Percentiles rank a stretch among this genome's conserved stretches.
These are phyloP conservation scores for Cerceris ruficornis DNA, from an alignment of 2,888 invertebrate species.

Conservation along the genomic window DNA sequence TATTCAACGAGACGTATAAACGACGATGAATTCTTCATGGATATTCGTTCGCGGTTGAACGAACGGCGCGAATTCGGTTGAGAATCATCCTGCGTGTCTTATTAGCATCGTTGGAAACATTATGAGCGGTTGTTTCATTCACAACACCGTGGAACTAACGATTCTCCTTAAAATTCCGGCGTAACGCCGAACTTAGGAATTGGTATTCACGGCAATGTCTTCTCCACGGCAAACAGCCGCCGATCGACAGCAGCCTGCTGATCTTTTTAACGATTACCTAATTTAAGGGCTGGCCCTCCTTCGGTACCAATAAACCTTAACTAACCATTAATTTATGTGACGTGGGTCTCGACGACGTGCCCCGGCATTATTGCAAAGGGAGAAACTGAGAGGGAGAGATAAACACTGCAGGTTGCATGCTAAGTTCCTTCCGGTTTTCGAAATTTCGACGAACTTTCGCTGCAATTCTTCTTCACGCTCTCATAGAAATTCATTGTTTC, in stretches of 20 bases:
- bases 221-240: constrained; percentile 4
- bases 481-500: no score
- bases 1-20: no score
- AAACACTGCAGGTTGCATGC: no score
- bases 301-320: constrained; percentile 8
- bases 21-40: no score
- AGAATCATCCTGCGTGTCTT: no score
- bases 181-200: constrained; percentile 38
- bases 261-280: constrained; percentile 38
- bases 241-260: constrained; percentile 13
- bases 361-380: background rate
- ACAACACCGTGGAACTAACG: background rate
- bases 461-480: no score
- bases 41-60: no score
- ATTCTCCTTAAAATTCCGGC: constrained; percentile 40
- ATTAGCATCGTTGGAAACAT: background rate
- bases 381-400: no score
- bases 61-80: no score
- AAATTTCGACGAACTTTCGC: no score
- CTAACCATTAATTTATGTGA: constrained; percentile 30
- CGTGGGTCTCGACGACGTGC: constrained; percentile 10
- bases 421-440: no score
- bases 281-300: constrained; percentile 18
- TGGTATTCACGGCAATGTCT: constrained; percentile 39
- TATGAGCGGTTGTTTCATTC: constrained; percentile 13